A percentile compares a stretch with the other conserved stretches of the same genome.
These are phyloP conservation scores for Phalacrocorax carbo DNA, from an alignment of 2,113 vertebrate species.

Conservation along the genomic window DNA sequence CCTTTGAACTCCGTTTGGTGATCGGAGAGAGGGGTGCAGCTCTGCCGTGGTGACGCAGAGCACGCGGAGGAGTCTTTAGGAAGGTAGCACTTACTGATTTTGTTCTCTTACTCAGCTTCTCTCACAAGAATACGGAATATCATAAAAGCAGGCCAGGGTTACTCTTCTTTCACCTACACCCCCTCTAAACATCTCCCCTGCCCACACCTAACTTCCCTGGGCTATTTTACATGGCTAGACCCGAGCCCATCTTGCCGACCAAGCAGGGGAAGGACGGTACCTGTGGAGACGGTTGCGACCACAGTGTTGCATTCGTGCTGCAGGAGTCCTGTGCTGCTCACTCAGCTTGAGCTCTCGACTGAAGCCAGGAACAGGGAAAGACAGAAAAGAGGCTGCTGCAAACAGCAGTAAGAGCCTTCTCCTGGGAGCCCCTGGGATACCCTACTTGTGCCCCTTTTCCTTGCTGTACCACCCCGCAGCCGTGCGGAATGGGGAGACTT, in stretches of 20 bases:
- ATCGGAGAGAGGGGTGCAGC: neutral
- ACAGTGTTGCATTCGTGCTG: rapidly evolving
- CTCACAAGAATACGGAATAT: neutral
- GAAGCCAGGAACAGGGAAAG: neutral
- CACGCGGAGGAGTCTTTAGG: neutral
- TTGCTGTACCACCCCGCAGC: rapidly evolving
- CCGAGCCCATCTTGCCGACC: too few species aligned
- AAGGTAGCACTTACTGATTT: neutral
- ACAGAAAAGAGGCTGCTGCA: neutral
- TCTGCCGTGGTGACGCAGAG: neutral
- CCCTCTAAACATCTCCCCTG: neutral
- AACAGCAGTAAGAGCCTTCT: neutral
- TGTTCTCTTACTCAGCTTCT: neutral
- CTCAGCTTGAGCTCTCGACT: neutral
- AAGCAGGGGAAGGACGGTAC: neutral
- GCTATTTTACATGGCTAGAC: neutral
- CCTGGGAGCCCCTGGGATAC: neutral
- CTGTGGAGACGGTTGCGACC: neutral
- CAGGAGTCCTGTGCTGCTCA: neutral
- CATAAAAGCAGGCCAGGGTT: neutral
- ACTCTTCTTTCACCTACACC: neutral
- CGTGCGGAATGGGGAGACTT: neutral
- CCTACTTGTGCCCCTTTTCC: rapidly evolving
- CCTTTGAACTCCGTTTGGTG: neutral
- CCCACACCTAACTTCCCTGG: too few species aligned